A percentile compares a stretch with the other conserved stretches of the same genome.
phyloP scores from a whole-genome alignment of 2,113 vertebrate genomes.

The Chelonoidis abingdonii region DNA sequence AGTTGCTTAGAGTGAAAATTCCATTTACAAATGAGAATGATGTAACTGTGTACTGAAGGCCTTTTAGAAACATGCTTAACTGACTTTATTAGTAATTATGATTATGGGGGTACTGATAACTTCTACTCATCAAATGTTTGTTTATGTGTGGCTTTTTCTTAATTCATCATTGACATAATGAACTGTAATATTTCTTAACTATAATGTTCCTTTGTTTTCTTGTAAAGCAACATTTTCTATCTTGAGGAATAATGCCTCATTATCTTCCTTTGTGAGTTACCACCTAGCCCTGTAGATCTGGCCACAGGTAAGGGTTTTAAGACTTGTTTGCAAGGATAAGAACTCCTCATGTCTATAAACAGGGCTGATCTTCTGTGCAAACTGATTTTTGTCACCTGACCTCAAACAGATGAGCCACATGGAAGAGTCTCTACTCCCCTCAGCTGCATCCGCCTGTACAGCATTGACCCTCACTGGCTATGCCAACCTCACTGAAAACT shows the following conservation, averaged over 20 bases:
- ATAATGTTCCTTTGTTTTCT: neutral
- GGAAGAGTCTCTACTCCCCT: neutral
- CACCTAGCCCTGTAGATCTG: neutral
- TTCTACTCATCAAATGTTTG: neutral
- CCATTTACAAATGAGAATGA: neutral
- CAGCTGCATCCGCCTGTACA: neutral
- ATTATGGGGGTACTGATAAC: neutral
- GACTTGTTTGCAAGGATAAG: neutral
- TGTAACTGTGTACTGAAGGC: neutral
- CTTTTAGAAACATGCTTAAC: neutral
- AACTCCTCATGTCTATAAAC: neutral
- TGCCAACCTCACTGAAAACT: accelerated
- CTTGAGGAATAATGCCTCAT: neutral
- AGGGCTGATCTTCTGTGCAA: neutral
- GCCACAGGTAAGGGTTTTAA: neutral
- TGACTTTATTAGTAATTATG: neutral
- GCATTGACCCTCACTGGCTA: neutral
- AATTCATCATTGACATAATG: neutral
- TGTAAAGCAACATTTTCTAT: neutral
- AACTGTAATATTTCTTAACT: neutral
- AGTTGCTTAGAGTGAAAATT: neutral
- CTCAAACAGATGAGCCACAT: neutral
- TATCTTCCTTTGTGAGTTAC: constrained; percentile 24
- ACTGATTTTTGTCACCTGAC: neutral
- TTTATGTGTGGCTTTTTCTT: neutral